Evolutionary conservation across 2,888 invertebrate genomes (phyloP), one percentile per base, ranked within the genome.

Genomic region (Cerceris ruficornis): DNA sequence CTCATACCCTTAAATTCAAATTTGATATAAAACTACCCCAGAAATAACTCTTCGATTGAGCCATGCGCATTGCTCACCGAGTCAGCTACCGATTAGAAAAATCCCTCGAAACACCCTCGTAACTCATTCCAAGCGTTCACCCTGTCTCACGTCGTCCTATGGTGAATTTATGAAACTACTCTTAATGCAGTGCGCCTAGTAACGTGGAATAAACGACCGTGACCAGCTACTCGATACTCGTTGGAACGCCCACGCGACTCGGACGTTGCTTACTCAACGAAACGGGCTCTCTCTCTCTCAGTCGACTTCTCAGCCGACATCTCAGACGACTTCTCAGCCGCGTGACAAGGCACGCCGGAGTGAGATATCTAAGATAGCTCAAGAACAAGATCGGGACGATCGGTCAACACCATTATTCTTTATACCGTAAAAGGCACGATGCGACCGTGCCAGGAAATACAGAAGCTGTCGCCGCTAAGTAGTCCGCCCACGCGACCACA

Each of bases 341-440:
- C 39, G 74, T 50, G 77, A 70, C 75, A 75, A 69, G 71, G 59
- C 77, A 54, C 60, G 60, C 65, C 75, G 68, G 75, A 87, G 77
- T 85, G 80, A 87, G 83, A 87, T 86, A 87, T 87, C 85, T 72
- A 86, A 86, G 86, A 85, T 86, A 83, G 81, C 69, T 75, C 67
- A 28, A 28, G 77, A 42, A 67, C 81, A 76, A 83, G 82, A 80
- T 86, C 69, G 71, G 69, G 49, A 67, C 67, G 69, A 80, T 77
- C 82, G 50, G 61, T 14, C 74, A 15, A 17, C 65, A 61, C 69
- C 77, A 71, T 85, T 80, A 87, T 86, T 86, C 77, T 80, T 76
- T 82, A 83, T 67, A 58, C 86, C 82, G 72, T 87, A 83, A 79
- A 87, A 83, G 86, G 79, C 57, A 57, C 55, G 81, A 81, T 70